phyloP scores from a whole-genome alignment of 1,140 invertebrate genomes.

The Drosophila navojoa region DNA sequence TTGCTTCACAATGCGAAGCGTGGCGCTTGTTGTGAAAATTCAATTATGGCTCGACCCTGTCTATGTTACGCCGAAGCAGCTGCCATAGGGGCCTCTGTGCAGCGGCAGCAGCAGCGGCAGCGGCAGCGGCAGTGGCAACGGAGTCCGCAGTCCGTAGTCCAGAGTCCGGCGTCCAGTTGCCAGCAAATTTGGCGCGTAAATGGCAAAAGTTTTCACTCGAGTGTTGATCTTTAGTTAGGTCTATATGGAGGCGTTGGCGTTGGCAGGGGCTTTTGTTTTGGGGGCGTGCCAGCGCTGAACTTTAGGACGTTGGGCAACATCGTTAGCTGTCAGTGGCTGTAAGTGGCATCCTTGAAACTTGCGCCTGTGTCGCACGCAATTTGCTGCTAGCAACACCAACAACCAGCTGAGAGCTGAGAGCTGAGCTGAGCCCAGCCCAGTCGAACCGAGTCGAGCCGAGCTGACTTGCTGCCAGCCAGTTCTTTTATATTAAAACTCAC shows the following conservation, averaged over 20 bases:
- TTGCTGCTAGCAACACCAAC: slow-evolving; percentile 52
- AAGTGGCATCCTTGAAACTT: slow-evolving; percentile 80
- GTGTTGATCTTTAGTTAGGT: slow-evolving; percentile 77
- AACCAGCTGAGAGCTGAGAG: neutral
- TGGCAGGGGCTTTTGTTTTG: neutral
- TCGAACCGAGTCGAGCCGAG: too few relatives aligned
- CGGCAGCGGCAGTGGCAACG: neutral
- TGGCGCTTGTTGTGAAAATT: slow-evolving; percentile 54
- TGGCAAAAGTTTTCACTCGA: slow-evolving; percentile 76
- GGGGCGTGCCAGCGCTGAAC: slow-evolving; percentile 37
- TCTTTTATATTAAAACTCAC: slow-evolving; percentile 13
- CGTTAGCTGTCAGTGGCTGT: slow-evolving; percentile 70
- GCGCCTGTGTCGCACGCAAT: slow-evolving; percentile 71
- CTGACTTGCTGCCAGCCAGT: slow-evolving; percentile 4
- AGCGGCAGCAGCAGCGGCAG: neutral
- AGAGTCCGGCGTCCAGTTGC: neutral
- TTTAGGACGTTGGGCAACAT: slow-evolving; percentile 64
- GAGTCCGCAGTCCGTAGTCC: neutral
- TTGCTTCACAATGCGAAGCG: slow-evolving; percentile 48
- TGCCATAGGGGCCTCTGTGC: neutral
- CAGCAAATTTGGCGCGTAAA: slow-evolving; percentile 73
- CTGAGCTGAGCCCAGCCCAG: neutral
- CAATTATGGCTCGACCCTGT: slow-evolving; percentile 58
- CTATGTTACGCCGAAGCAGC: neutral
- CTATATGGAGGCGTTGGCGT: slow-evolving; percentile 14